Base-by-base conservation (phyloP, 1,140 invertebrate genomes). In the Macrotrachela quadricornifera region DNA sequence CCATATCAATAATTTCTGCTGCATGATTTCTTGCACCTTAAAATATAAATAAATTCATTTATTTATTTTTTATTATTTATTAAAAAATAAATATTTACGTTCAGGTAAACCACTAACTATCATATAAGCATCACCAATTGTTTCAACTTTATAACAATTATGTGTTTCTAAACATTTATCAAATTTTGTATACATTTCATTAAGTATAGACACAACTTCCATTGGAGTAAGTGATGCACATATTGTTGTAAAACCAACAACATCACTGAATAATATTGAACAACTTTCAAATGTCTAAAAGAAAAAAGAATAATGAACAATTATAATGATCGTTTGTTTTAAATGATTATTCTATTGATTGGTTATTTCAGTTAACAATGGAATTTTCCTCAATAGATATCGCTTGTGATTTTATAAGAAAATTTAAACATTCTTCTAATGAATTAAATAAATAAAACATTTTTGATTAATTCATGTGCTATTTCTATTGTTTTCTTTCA, bases 41-140 rank as follows among this genome's bases (percentile, higher is more conserved):
- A 30, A 30, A 30, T 30, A 4, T 8, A 30, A 30, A 4, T 8
- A 2, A 2, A 30, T 8, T 4, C 8, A 30, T 30, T 2, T 30
- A 30, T 30, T 30, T 30, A 4, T 4, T 30, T 4, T 30, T 30
- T 8, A 30, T 30, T 30, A 30, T 4, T 30, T 2, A 30, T 4
- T 2, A 30, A 30, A 30, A 30, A 30, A 30, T 4, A 8, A 30
- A 30, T 4, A 4, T 8, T 30, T 66, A 10, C 58, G 52, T 13
- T 61, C 60, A 4, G 68, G 67, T 11, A 63, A 63, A 12, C 68
- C 68, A 0, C 63, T 60, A 18, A 66, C 66, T 1, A 91, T 85
- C 86, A 94, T 92, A 63, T 94, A 92, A 0, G 87, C 86, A 64
- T 91, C 86, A 0, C 88, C 87, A 59, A 94, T 92, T 0, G 88